Percentiles rank a stretch among this genome's conserved stretches.
Evolutionary conservation across 23 tunicate genomes (phyloP).

Genomic region (Halocynthia aurantium): DNA sequence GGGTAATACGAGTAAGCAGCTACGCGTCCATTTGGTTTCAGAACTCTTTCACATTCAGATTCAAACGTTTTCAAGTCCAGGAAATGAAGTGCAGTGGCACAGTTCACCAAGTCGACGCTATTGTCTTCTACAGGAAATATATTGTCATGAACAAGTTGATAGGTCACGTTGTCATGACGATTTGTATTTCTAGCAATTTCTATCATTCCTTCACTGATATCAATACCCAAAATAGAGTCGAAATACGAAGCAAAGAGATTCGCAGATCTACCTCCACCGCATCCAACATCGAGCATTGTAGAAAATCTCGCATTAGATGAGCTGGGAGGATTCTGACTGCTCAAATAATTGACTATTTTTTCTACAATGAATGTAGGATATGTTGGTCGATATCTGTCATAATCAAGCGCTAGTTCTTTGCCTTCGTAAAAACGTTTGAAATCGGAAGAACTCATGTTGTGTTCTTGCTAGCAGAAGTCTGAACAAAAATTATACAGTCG

Average conservation of each 20-base stretch:
- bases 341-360: not conserved
- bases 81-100: conserved; percentile 6
- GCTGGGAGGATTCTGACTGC: not conserved
- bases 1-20: not conserved
- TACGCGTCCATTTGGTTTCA: conserved; percentile 4
- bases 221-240: not conserved
- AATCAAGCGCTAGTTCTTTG: conserved; percentile 5
- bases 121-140: not conserved
- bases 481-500: too few relatives aligned
- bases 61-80: not conserved
- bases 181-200: not conserved
- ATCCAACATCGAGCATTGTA: not conserved
- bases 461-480: too few relatives aligned
- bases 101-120: conserved; percentile 2
- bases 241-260: not conserved
- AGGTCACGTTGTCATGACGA: not conserved
- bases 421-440: not conserved
- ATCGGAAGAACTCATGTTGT: too few relatives aligned
- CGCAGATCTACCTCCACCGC: not conserved
- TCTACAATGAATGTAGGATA: conserved; percentile 1
- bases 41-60: not conserved
- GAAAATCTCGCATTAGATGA: not conserved
- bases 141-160: conserved; percentile 7
- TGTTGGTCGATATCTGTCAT: not conserved
- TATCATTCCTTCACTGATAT: conserved; percentile 2